Evolutionary conservation across 2,113 vertebrate genomes (phyloP).

Genomic region (Perca fluviatilis): DNA sequence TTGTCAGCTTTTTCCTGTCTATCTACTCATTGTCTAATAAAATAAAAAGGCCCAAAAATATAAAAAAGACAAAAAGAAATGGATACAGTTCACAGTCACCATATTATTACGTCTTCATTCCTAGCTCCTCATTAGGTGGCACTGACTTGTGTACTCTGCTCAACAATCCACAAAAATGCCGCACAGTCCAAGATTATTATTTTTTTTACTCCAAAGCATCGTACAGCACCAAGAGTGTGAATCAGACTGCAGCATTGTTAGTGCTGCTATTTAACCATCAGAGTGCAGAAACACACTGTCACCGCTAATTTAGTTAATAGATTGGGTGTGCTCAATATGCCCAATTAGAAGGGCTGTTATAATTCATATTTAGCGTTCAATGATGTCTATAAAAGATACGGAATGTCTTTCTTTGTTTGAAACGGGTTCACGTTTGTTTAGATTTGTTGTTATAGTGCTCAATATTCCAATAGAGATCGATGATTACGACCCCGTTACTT

Average conservation of each 20-base stretch:
- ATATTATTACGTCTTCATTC: not conserved
- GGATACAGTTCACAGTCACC: not conserved
- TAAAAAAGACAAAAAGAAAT: too few relatives aligned
- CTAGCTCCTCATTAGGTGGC: not conserved
- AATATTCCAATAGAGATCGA: not conserved
- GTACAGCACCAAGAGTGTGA: not conserved
- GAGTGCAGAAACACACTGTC: conserved; percentile 29
- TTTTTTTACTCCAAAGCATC: conserved; percentile 4
- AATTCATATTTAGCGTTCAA: conserved; percentile 27
- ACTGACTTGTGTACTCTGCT: not conserved
- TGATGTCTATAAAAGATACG: not conserved
- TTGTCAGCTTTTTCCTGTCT: too few relatives aligned
- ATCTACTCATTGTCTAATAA: too few relatives aligned
- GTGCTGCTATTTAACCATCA: conserved; percentile 21
- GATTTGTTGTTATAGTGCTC: not conserved
- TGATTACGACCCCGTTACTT: not conserved
- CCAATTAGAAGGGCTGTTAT: conserved; percentile 24
- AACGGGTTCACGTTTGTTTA: not conserved
- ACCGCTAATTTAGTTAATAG: conserved; percentile 34
- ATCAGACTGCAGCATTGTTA: conserved; percentile 17
- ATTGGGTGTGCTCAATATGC: conserved; percentile 33
- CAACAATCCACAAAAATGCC: not conserved
- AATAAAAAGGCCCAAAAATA: too few relatives aligned
- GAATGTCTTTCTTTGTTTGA: not conserved
- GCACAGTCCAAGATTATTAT: not conserved